Evolutionary conservation across 2,113 vertebrate species (phyloP).

Genomic region (Lipophrys pholis): DNA sequence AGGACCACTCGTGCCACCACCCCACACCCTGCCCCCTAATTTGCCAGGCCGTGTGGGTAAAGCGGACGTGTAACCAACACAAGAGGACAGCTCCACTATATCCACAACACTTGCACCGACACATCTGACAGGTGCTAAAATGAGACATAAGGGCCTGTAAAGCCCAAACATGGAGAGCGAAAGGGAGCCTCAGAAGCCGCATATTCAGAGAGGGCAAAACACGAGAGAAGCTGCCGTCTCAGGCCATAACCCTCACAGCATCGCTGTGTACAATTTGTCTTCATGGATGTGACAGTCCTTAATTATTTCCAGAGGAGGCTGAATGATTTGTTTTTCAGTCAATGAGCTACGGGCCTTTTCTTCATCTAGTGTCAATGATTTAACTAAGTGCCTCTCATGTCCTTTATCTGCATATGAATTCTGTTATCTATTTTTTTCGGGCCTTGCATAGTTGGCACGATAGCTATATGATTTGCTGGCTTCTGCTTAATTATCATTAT

Average conservation of each 20-base stretch:
- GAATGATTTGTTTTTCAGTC: conserved; percentile 64
- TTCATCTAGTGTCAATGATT: conserved; percentile 66
- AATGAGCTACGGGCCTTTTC: conserved; percentile 57
- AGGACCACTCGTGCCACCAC: background rate
- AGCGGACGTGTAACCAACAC: conserved; percentile 46
- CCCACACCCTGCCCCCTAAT: conserved; percentile 14
- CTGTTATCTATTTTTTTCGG: conserved; percentile 35
- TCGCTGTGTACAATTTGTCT: conserved; percentile 51
- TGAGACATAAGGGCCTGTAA: conserved; percentile 53
- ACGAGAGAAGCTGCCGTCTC: conserved; percentile 7
- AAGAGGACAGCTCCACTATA: conserved; percentile 34
- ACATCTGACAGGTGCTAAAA: conserved; percentile 58
- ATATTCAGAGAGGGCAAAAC: conserved; percentile 27
- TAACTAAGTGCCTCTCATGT: conserved; percentile 65
- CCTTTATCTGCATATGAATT: conserved; percentile 60
- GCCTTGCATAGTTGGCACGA: conserved; percentile 42
- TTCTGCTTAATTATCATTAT: conserved; percentile 57
- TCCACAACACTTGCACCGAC: conserved; percentile 48
- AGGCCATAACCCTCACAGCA: conserved; percentile 33
- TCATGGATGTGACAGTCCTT: conserved; percentile 57
- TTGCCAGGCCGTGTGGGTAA: conserved; percentile 44
- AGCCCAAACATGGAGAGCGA: conserved; percentile 13
- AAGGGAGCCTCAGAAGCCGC: conserved; percentile 1
- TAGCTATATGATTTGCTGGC: conserved; percentile 39
- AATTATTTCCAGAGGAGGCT: conserved; percentile 61